Percentiles rank a stretch among this genome's conserved stretches.
Evolutionary conservation across 2,113 vertebrate species (phyloP).

Genomic region (Pituophis catenifer): DNA sequence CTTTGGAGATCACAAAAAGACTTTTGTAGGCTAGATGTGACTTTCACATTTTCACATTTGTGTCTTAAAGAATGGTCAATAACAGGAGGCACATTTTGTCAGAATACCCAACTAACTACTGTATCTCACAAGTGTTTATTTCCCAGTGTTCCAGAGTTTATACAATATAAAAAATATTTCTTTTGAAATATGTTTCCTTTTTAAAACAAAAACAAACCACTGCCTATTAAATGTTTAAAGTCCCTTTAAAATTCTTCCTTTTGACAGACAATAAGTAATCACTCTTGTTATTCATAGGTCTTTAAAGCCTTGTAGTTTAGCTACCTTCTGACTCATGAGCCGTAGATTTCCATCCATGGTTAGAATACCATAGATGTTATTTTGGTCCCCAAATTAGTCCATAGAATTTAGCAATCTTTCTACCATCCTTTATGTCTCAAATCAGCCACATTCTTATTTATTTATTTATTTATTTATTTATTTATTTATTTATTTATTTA

Average conservation of each 20-base stretch:
- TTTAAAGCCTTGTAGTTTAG: not conserved
- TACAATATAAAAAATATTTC: not conserved
- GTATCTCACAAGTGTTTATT: not conserved
- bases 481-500: no score
- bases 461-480: no score
- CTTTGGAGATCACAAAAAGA: not conserved
- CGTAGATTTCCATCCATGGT: not conserved
- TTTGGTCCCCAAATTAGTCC: not conserved
- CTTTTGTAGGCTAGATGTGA: not conserved
- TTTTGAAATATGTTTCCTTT: not conserved
- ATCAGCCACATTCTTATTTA: conserved; percentile 15
- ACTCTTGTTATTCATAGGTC: not conserved
- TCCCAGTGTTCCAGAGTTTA: not conserved
- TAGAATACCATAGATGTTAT: not conserved
- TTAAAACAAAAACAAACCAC: not conserved
- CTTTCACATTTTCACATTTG: not conserved
- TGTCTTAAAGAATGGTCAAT: not conserved
- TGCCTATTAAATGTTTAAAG: not conserved
- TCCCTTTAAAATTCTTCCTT: not conserved
- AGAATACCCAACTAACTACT: not conserved
- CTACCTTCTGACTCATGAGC: not conserved
- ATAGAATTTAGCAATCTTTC: not conserved
- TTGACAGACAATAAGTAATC: not conserved
- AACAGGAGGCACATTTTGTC: not conserved
- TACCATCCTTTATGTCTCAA: conserved; percentile 13